Percentiles rank a stretch among this genome's conserved stretches.
phyloP scores from a whole-genome alignment of 1,140 invertebrate species.

The Sminthurides bifidus region DNA sequence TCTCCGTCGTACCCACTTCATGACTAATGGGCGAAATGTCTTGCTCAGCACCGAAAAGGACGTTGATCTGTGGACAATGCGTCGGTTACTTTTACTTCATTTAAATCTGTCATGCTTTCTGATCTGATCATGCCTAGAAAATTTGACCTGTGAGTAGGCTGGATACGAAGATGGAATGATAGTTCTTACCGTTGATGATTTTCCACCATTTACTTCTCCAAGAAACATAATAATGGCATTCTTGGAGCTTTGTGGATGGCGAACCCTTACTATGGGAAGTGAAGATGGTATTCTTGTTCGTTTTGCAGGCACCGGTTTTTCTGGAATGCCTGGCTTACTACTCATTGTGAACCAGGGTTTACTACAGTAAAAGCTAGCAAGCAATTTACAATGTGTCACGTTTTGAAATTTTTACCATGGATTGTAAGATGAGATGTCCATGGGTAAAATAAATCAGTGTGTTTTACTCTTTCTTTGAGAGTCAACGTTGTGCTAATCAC shows the following conservation, averaged over 20 bases:
- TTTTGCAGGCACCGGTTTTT: not conserved
- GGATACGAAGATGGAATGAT: not conserved
- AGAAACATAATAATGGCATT: slow-evolving; percentile 15
- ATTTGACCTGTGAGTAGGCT: not conserved
- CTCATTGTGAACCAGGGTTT: no score
- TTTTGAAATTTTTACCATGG: no score
- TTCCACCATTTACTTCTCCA: slow-evolving; percentile 10
- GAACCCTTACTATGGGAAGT: not conserved
- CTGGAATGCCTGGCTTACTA: no score
- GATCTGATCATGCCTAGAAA: no score
- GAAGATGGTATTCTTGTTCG: not conserved
- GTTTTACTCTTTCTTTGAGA: no score
- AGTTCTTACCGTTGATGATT: slow-evolving; percentile 17
- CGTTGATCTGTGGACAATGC: slow-evolving; percentile 14
- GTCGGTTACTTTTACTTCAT: no score
- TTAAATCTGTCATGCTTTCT: no score
- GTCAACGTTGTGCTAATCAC: no score
- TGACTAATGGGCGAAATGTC: slow-evolving; percentile 9
- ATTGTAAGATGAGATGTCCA: no score
- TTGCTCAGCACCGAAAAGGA: slow-evolving; percentile 7
- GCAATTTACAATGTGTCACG: no score
- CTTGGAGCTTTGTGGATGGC: slow-evolving; percentile 15
- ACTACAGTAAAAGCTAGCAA: no score
- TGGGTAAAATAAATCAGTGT: no score
- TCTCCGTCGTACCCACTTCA: slow-evolving; percentile 2